Conservation (phyloP, 2,888 invertebrate species). For the Smittia aterrima region DNA sequence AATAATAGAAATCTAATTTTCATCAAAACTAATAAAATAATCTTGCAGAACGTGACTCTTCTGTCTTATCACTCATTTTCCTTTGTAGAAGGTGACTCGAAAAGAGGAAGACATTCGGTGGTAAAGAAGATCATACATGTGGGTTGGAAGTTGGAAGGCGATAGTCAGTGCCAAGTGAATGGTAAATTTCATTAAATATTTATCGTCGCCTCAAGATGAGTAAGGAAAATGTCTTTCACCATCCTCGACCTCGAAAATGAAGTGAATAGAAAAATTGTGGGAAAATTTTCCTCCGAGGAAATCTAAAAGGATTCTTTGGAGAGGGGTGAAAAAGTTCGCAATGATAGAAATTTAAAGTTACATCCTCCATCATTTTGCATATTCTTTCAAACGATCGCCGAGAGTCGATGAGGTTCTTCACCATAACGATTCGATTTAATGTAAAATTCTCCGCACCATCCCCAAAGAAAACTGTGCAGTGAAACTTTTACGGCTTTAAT, state of each 20-base stretch:
- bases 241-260: conserved; percentile 5
- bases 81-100: background rate
- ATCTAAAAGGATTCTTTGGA: background rate
- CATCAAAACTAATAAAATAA: conserved; percentile 27
- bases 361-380: conserved; percentile 5
- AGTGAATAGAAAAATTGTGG: background rate
- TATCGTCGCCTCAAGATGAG: background rate
- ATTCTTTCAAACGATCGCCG: background rate
- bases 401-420: background rate
- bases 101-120: background rate
- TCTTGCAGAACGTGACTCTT: conserved; percentile 3
- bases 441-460: conserved; percentile 22
- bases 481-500: conserved; percentile 36
- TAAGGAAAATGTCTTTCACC: background rate
- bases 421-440: conserved; percentile 36
- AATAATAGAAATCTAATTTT: conserved; percentile 25
- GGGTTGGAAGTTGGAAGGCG: background rate
- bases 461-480: conserved; percentile 3
- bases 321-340: background rate
- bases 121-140: background rate
- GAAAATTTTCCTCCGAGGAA: background rate
- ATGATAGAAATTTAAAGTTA: background rate
- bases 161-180: background rate
- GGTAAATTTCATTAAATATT: background rate
- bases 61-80: background rate